These are phyloP conservation scores for Drosophila sulfurigaster DNA, from an alignment of 1,140 invertebrate genomes.

Conservation along the genomic window DNA sequence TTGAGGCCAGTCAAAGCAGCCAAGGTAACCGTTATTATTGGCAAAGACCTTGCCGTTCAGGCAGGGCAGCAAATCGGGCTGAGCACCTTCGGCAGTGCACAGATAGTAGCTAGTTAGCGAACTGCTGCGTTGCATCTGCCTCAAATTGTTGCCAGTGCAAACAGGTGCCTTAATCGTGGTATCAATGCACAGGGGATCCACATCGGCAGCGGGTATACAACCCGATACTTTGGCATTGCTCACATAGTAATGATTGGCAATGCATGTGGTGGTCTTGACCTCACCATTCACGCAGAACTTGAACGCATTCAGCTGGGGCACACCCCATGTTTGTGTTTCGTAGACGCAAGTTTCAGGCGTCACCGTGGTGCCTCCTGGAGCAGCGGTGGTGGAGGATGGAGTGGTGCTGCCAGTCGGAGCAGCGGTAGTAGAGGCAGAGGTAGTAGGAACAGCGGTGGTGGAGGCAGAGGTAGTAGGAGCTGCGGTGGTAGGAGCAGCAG, in stretches of 20 bases:
- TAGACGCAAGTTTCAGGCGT: conserved; percentile 41
- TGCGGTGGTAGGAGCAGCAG: too few species aligned
- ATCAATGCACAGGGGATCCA: conserved; percentile 63
- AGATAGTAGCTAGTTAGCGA: conserved; percentile 61
- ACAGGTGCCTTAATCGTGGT: background rate
- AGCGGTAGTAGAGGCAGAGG: background rate
- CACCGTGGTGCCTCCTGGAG: background rate
- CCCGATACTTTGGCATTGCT: conserved; percentile 61
- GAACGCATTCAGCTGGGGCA: conserved; percentile 49
- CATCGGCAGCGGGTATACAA: conserved; percentile 50
- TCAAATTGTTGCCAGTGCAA: conserved; percentile 49
- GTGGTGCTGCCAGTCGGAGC: background rate
- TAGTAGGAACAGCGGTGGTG: background rate
- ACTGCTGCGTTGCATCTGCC: conserved; percentile 55
- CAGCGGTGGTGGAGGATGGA: background rate
- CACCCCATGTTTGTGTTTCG: conserved; percentile 56
- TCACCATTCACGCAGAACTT: conserved; percentile 55
- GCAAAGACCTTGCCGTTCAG: conserved; percentile 49
- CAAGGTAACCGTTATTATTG: conserved; percentile 51
- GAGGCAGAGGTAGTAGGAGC: too few species aligned
- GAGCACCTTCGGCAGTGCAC: conserved; percentile 39
- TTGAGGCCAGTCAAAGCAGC: conserved; percentile 55
- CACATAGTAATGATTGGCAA: conserved; percentile 56
- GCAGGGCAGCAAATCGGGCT: conserved; percentile 45
- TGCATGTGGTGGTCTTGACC: conserved; percentile 32